Evolutionary conservation across 1,140 invertebrate genomes (phyloP).

Genomic region (Diorhabda elongata): DNA sequence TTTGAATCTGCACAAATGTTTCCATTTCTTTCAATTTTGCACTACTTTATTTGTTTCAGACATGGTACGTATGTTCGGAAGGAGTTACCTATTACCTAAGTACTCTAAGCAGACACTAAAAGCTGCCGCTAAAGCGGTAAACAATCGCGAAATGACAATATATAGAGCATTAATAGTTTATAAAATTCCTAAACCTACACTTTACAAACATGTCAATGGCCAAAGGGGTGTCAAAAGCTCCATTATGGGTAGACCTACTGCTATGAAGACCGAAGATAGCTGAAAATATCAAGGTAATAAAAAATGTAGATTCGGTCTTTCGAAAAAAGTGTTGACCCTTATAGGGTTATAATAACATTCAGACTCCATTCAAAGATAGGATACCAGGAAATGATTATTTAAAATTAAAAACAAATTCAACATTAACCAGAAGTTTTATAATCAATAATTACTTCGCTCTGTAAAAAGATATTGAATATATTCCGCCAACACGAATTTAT

Average conservation of each 20-base stretch:
- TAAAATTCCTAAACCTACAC: constrained; percentile 32
- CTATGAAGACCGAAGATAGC: constrained; percentile 35
- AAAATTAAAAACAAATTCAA: constrained; percentile 31
- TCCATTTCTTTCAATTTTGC: no score
- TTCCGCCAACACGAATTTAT: neutral
- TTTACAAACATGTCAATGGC: constrained; percentile 26
- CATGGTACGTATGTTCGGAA: constrained; percentile 13
- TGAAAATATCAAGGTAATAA: constrained; percentile 33
- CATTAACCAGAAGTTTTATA: constrained; percentile 25
- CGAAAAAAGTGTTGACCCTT: constrained; percentile 39
- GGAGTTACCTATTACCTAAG: neutral
- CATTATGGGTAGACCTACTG: constrained; percentile 31
- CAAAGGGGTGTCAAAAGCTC: constrained; percentile 25
- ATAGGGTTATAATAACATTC: constrained; percentile 40
- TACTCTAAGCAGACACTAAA: constrained; percentile 31
- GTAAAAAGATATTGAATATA: constrained; percentile 28
- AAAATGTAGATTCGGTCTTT: constrained; percentile 42
- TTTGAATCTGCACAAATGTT: no score
- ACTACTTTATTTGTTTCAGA: no score
- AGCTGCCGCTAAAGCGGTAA: constrained; percentile 28
- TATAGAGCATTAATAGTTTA: constrained; percentile 22
- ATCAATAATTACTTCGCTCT: constrained; percentile 39
- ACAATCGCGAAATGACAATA: constrained; percentile 25
- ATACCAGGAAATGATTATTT: constrained; percentile 42
- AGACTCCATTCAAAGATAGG: constrained; percentile 42